Conservation (phyloP, 2,113 vertebrate species). For the Rhegmatorhina hoffmannsi region DNA sequence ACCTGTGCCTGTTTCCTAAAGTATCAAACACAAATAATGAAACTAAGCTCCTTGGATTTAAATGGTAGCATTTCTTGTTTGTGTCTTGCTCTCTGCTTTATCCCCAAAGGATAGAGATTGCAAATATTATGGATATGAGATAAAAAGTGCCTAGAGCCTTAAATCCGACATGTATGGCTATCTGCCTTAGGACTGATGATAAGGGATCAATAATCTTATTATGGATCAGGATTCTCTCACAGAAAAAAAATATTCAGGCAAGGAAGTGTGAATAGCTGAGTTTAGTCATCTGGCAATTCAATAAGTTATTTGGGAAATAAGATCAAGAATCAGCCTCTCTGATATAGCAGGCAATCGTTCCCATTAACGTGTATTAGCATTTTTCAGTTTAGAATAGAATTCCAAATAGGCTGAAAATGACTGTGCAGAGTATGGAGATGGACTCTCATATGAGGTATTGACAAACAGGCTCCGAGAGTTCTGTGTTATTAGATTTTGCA, state of each 20-base stretch:
- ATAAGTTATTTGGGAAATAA: constrained; percentile 54
- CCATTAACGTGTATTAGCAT: constrained; percentile 60
- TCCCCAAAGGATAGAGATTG: background rate
- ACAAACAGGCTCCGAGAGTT: constrained; percentile 35
- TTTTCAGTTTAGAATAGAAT: constrained; percentile 61
- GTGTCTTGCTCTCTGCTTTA: constrained; percentile 7
- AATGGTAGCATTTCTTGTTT: constrained; percentile 23
- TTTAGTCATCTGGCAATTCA: constrained; percentile 31
- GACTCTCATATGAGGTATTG: constrained; percentile 24
- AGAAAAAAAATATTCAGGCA: background rate
- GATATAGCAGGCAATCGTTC: constrained; percentile 11
- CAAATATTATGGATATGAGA: constrained; percentile 52
- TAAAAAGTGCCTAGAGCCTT: constrained; percentile 24
- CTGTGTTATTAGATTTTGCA: constrained; percentile 37
- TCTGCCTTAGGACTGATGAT: constrained; percentile 34
- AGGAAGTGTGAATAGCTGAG: background rate
- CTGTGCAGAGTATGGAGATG: constrained; percentile 16
- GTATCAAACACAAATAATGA: constrained; percentile 5
- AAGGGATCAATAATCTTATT: constrained; percentile 58
- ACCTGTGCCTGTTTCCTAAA: background rate
- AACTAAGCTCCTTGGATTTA: constrained; percentile 12
- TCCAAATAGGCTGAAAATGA: constrained; percentile 48
- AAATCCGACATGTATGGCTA: constrained; percentile 1
- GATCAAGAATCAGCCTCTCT: constrained; percentile 20
- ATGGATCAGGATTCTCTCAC: background rate